A percentile compares a stretch with the other conserved stretches of the same genome.
Conservation (phyloP, 1,140 invertebrate genomes). For the Physella acuta region DNA sequence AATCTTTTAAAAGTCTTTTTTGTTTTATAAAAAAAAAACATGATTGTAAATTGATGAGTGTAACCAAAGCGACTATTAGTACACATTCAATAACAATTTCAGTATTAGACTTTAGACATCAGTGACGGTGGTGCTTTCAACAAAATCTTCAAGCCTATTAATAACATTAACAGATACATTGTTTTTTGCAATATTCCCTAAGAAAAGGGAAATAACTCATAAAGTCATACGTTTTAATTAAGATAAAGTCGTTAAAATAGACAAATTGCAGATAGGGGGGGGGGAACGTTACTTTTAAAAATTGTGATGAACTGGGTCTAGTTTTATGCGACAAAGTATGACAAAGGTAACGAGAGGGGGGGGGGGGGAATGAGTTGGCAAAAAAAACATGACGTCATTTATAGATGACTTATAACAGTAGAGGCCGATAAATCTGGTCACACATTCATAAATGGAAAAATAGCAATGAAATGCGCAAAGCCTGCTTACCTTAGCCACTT, state of each 20-base stretch:
- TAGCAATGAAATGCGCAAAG: background rate
- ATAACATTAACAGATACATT: too few species aligned
- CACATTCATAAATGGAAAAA: too few species aligned
- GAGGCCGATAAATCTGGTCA: too few species aligned
- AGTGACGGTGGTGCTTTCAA: too few species aligned
- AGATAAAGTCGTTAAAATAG: background rate
- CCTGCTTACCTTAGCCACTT: conserved; percentile 48
- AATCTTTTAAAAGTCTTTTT: too few species aligned
- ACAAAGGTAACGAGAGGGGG: background rate
- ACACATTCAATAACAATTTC: background rate
- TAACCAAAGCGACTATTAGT: too few species aligned
- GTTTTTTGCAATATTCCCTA: too few species aligned
- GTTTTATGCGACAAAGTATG: background rate
- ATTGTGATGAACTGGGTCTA: background rate
- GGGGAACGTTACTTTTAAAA: background rate
- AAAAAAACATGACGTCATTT: background rate
- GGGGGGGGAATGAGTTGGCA: background rate
- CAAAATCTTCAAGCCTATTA: too few species aligned
- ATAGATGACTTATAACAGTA: too few species aligned
- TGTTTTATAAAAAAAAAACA: too few species aligned
- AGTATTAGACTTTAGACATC: too few species aligned
- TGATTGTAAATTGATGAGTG: too few species aligned
- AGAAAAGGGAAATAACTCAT: background rate
- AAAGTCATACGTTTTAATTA: background rate
- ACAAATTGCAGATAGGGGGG: background rate